phyloP scores from a whole-genome alignment of 2,888 invertebrate species.

The Artemia sinica region DNA sequence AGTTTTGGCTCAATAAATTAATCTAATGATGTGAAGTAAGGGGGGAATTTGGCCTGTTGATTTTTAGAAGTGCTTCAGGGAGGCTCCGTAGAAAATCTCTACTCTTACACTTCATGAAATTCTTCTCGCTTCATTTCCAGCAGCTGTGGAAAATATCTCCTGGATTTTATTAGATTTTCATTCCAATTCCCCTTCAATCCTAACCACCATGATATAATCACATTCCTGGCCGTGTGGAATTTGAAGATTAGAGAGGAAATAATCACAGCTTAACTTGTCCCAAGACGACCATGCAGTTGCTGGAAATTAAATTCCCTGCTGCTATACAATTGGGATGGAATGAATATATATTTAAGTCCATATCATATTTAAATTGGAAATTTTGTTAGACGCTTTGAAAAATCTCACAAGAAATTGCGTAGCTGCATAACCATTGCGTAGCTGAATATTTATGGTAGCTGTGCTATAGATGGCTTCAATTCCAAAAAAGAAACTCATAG shows the following conservation, averaged over 20 bases:
- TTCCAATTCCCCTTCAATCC: background rate
- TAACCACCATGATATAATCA: background rate
- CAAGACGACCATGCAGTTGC: background rate
- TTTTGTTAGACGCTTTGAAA: too few relatives aligned
- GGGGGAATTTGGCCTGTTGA: slow-evolving; percentile 9
- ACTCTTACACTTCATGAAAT: slow-evolving; percentile 12
- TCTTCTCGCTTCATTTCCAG: slow-evolving; percentile 11
- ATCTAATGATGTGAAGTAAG: background rate
- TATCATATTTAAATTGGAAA: too few relatives aligned
- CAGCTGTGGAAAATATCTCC: slow-evolving; percentile 9
- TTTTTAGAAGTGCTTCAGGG: background rate
- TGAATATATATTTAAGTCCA: too few relatives aligned
- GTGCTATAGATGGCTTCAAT: too few relatives aligned
- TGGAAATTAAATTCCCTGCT: too few relatives aligned
- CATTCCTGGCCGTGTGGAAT: slow-evolving; percentile 8
- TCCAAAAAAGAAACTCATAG: too few relatives aligned
- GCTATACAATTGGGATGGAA: too few relatives aligned
- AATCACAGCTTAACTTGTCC: slow-evolving; percentile 11
- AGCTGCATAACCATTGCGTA: too few relatives aligned
- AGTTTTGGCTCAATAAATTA: too few relatives aligned
- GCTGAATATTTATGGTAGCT: too few relatives aligned
- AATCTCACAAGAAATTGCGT: too few relatives aligned
- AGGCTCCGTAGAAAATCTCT: background rate
- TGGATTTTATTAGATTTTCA: slow-evolving; percentile 2
- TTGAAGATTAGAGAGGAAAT: background rate